phyloP scores from a whole-genome alignment of 1,140 invertebrate genomes.

The Drosophila erecta region DNA sequence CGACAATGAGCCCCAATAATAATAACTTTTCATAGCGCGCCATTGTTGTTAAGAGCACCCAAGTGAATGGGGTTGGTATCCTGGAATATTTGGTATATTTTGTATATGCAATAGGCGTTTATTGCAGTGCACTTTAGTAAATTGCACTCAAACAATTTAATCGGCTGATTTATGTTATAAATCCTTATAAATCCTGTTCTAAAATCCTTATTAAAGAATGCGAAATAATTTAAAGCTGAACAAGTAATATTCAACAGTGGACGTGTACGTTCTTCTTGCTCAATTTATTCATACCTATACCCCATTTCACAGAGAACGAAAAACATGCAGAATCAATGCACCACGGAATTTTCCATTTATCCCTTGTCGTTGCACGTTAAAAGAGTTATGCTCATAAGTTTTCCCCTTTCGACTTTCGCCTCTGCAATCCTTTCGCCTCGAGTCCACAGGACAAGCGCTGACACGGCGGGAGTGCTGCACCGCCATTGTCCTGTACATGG shows the following conservation, averaged over 20 bases:
- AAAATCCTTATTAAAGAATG: no score
- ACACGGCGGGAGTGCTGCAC: slow-evolving; percentile 4
- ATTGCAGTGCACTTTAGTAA: not conserved
- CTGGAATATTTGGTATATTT: not conserved
- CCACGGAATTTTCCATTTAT: not conserved
- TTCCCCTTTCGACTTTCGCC: slow-evolving; percentile 18
- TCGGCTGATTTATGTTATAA: not conserved
- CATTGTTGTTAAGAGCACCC: slow-evolving; percentile 54
- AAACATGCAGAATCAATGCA: not conserved
- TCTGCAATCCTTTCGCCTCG: slow-evolving; percentile 9
- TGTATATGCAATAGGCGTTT: not conserved
- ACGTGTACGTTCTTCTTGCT: no score
- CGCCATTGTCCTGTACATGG: slow-evolving; percentile 1
- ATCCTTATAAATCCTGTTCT: no score
- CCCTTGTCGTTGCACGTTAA: not conserved
- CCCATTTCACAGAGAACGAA: not conserved
- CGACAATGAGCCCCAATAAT: slow-evolving; percentile 59
- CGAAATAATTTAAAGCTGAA: no score
- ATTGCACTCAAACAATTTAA: not conserved
- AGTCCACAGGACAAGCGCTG: slow-evolving; percentile 1
- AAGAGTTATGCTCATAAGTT: not conserved
- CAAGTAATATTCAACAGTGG: no score
- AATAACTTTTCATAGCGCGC: slow-evolving; percentile 72
- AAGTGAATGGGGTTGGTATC: slow-evolving; percentile 1
- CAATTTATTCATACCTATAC: not conserved